Percentiles rank a stretch among this genome's conserved stretches.
Evolutionary conservation across 2,888 invertebrate genomes (phyloP).

Genomic region (Aspidiotus rigidus): DNA sequence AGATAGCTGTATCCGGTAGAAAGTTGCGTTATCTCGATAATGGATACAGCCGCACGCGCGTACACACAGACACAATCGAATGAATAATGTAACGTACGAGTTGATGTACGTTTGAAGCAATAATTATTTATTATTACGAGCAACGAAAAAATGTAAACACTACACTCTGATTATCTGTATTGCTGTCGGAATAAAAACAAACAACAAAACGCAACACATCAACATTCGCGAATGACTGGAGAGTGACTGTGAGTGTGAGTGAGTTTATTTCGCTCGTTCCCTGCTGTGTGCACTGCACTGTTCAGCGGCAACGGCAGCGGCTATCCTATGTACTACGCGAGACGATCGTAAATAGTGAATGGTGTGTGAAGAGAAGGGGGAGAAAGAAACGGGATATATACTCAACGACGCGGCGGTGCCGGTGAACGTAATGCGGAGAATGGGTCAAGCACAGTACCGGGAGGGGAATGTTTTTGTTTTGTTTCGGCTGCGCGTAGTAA

Average conservation of each 20-base stretch:
- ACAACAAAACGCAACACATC: slow-evolving; percentile 10
- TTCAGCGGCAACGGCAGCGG: not conserved
- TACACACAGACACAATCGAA: slow-evolving; percentile 1
- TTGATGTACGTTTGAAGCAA: too few relatives aligned
- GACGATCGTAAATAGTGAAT: slow-evolving; percentile 1
- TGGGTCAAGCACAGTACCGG: slow-evolving; percentile 20
- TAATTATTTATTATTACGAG: too few relatives aligned
- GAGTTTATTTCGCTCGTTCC: too few relatives aligned
- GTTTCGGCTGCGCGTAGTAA: slow-evolving; percentile 14
- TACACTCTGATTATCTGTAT: slow-evolving; percentile 5
- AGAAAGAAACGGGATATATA: slow-evolving; percentile 20
- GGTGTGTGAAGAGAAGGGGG: not conserved
- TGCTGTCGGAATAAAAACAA: slow-evolving; percentile 2
- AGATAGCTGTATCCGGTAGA: too few relatives aligned
- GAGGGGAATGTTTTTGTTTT: slow-evolving; percentile 34
- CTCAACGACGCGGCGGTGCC: not conserved
- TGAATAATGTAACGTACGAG: not conserved
- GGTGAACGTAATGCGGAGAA: slow-evolving; percentile 5
- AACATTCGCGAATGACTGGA: too few relatives aligned
- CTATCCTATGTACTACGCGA: slow-evolving; percentile 1
- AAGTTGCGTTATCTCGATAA: too few relatives aligned
- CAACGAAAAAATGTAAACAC: slow-evolving; percentile 7
- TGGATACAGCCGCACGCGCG: too few relatives aligned
- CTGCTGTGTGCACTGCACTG: too few relatives aligned
- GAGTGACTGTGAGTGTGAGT: too few relatives aligned